Evolutionary conservation across 2,888 invertebrate genomes (phyloP).

Genomic region (Encarsia formosa): DNA sequence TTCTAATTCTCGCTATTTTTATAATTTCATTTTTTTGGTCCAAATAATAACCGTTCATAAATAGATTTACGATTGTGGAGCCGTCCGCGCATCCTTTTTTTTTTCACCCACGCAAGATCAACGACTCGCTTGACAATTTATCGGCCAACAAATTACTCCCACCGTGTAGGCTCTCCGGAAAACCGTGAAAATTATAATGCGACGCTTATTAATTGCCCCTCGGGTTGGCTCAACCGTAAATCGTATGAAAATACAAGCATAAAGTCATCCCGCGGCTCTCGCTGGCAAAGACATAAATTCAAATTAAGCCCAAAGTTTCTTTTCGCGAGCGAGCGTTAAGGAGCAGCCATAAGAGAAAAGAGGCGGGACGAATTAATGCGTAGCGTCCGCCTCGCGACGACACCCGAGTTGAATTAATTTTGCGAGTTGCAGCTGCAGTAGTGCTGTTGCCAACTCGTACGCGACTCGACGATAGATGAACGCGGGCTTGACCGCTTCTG

Average conservation of each 20-base stretch:
- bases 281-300: slow-evolving; percentile 20
- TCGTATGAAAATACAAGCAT: slow-evolving; percentile 7
- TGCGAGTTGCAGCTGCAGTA: background rate
- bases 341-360: background rate
- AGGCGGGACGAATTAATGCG: slow-evolving; percentile 26
- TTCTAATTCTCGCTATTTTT: too few species aligned
- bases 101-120: too few species aligned
- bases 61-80: too few species aligned
- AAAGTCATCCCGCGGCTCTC: background rate
- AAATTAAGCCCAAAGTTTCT: slow-evolving; percentile 21
- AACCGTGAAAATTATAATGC: slow-evolving; percentile 20
- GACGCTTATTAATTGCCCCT: slow-evolving; percentile 23
- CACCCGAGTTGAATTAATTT: slow-evolving; percentile 25
- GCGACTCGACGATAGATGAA: too few species aligned
- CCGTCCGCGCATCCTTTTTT: too few species aligned
- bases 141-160: slow-evolving; percentile 14
- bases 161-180: background rate
- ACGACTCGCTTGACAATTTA: too few species aligned
- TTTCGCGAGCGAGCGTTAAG: slow-evolving; percentile 2
- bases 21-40: too few species aligned
- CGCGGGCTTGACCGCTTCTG: too few species aligned
- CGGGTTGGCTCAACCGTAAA: background rate
- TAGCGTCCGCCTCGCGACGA: slow-evolving; percentile 10
- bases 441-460: background rate
- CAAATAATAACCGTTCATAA: too few species aligned